phyloP scores from a whole-genome alignment of 2,113 vertebrate genomes.

The Oryzias javanicus region DNA sequence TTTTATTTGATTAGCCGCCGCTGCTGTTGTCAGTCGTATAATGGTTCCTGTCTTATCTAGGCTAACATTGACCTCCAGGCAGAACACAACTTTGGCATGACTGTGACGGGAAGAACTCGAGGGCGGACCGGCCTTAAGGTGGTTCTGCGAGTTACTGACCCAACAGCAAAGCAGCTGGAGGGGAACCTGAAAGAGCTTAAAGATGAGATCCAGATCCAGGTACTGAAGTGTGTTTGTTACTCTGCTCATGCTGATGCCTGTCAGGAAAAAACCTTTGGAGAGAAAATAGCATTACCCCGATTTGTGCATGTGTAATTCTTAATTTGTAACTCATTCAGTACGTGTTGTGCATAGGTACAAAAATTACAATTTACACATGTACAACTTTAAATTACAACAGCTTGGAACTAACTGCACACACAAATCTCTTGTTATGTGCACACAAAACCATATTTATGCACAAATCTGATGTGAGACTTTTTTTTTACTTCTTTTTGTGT shows the following conservation, averaged over 20 bases:
- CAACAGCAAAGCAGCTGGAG: constrained; percentile 78
- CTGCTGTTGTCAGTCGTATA: constrained; percentile 38
- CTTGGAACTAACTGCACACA: no score
- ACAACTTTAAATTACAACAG: no score
- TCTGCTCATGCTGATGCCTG: background rate
- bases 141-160: constrained; percentile 78
- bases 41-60: constrained; percentile 68
- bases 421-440: no score
- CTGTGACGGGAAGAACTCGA: constrained; percentile 80
- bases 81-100: constrained; percentile 90
- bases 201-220: constrained; percentile 94
- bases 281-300: background rate
- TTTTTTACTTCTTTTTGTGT: no score
- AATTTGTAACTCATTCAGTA: no score
- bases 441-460: no score
- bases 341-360: no score
- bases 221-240: constrained; percentile 41
- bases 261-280: background rate
- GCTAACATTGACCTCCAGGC: constrained; percentile 81
- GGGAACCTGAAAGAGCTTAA: constrained; percentile 79
- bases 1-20: constrained; percentile 55
- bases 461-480: no score
- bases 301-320: background rate
- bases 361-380: no score
- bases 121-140: constrained; percentile 89